Evolutionary conservation across 1,140 invertebrate genomes (phyloP).

Genomic region (Scaptomyza graminum): DNA sequence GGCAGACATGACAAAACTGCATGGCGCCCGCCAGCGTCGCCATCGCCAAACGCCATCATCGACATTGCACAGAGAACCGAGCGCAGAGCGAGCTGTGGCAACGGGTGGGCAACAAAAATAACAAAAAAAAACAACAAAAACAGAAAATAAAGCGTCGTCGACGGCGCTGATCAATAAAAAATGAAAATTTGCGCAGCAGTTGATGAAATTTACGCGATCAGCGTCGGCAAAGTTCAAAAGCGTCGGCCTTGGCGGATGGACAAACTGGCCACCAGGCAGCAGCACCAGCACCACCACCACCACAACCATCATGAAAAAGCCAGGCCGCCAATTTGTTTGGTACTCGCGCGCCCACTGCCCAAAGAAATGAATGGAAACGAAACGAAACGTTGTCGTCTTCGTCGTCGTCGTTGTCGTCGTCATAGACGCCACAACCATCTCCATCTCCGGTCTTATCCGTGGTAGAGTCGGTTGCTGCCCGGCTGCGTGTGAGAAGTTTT

Average conservation of each 20-base stretch:
- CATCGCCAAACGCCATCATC: conserved; percentile 1
- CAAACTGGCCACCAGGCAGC: conserved; percentile 17
- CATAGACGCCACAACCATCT: conserved; percentile 15
- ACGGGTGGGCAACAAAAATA: conserved; percentile 55
- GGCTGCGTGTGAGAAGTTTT: conserved; percentile 78
- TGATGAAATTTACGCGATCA: conserved; percentile 82
- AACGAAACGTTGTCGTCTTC: conserved; percentile 15
- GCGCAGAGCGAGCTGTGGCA: conserved; percentile 14
- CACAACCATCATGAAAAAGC: conserved; percentile 46
- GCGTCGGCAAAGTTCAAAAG: conserved; percentile 73
- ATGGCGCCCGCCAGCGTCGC: conserved; percentile 73
- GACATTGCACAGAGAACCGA: background rate
- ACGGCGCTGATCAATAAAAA: conserved; percentile 42
- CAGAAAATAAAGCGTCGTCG: background rate
- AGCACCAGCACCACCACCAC: conserved; percentile 1
- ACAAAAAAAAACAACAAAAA: background rate
- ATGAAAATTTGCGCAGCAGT: conserved; percentile 76
- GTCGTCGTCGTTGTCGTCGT: background rate
- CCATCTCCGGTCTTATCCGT: conserved; percentile 6
- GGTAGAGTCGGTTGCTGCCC: conserved; percentile 5
- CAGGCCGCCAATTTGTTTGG: conserved; percentile 67
- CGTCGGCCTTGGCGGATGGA: conserved; percentile 41
- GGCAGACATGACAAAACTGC: conserved; percentile 48
- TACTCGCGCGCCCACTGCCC: conserved; percentile 46
- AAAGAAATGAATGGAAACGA: conserved; percentile 16